Percentiles rank a stretch among this genome's conserved stretches.
These are phyloP conservation scores for Melanocharis versteri DNA, from an alignment of 2,113 vertebrate genomes.

Conservation along the genomic window DNA sequence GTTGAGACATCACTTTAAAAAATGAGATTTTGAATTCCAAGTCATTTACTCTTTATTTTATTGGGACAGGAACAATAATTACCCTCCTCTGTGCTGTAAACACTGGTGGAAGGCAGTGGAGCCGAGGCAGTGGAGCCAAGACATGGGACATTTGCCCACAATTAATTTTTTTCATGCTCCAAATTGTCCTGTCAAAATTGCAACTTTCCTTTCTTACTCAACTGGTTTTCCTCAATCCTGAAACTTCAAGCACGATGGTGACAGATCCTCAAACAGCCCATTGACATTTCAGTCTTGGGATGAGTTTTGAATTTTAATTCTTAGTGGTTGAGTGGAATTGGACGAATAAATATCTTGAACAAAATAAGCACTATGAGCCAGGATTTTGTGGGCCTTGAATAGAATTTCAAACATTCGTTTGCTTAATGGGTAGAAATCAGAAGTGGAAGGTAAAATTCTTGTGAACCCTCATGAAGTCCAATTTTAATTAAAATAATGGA, in stretches of 20 bases:
- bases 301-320: neutral
- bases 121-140: neutral
- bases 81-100: neutral
- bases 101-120: neutral
- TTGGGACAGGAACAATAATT: neutral
- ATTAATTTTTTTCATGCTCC: neutral
- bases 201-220: neutral
- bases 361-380: neutral
- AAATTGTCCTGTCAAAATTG: neutral
- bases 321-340: neutral
- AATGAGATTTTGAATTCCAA: neutral
- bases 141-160: neutral
- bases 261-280: neutral
- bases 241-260: neutral
- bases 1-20: neutral
- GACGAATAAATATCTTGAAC: neutral
- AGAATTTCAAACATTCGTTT: neutral
- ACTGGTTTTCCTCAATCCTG: neutral
- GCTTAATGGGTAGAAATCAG: neutral
- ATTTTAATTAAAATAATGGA: neutral
- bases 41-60: neutral
- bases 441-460: neutral
- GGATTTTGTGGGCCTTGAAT: neutral
- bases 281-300: neutral
- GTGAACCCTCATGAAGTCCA: rapidly evolving